Conservation (phyloP, 2,888 invertebrate genomes). For the Idaea aversata region DNA sequence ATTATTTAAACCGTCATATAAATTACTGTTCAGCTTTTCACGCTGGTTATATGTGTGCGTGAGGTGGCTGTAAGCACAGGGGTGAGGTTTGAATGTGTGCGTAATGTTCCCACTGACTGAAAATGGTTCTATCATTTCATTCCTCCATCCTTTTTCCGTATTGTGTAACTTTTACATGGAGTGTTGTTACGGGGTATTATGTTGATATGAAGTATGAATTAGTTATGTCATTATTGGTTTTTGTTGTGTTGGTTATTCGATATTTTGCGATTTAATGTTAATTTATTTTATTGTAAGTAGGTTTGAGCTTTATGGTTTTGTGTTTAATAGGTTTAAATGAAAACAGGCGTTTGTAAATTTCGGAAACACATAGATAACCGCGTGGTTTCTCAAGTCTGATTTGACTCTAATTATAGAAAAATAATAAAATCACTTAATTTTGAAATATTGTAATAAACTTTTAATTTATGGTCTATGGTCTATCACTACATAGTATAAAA, state of each 20-base stretch:
- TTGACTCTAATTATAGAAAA: too few relatives aligned
- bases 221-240: conserved; percentile 33
- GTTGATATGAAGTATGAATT: conserved; percentile 7
- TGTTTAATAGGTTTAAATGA: not conserved
- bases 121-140: conserved; percentile 77
- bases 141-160: conserved; percentile 74
- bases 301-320: not conserved
- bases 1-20: conserved; percentile 81
- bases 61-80: conserved; percentile 35
- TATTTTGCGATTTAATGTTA: conserved; percentile 41
- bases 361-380: not conserved
- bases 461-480: too few relatives aligned
- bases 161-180: conserved; percentile 61
- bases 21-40: conserved; percentile 80
- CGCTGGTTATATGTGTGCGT: conserved; percentile 56
- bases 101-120: conserved; percentile 61
- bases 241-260: conserved; percentile 10
- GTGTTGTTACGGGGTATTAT: conserved; percentile 27
- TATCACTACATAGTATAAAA: too few relatives aligned
- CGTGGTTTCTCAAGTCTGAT: too few relatives aligned
- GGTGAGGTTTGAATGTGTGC: conserved; percentile 40
- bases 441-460: too few relatives aligned
- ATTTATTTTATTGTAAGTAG: not conserved
- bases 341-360: not conserved
- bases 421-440: too few relatives aligned